Conservation (phyloP, 2,888 invertebrate genomes). For the Cecidostiba fungosa region DNA sequence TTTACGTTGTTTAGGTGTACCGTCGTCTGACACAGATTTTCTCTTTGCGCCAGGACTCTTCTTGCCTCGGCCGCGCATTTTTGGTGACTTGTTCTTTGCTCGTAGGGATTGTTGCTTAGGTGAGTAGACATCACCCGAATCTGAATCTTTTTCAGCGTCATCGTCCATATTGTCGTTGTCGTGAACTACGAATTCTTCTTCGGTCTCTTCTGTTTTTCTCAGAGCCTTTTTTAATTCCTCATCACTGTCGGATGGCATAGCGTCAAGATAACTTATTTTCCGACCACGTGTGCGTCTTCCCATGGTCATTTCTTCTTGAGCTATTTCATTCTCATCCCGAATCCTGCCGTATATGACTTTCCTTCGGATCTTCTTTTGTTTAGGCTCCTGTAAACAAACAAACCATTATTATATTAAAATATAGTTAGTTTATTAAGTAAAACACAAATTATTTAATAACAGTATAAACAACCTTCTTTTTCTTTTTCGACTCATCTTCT, state of each 20-base stretch:
- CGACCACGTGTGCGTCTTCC: constrained; percentile 87
- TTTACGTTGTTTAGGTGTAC: constrained; percentile 75
- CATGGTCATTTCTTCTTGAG: constrained; percentile 83
- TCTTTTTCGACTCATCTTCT: constrained; percentile 66
- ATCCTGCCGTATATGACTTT: constrained; percentile 79
- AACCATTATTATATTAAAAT: not conserved
- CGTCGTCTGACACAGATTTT: constrained; percentile 73
- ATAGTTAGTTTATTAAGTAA: not conserved
- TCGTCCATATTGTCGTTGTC: constrained; percentile 80
- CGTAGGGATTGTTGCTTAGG: constrained; percentile 75
- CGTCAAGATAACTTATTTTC: constrained; percentile 90
- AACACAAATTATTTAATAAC: not conserved
- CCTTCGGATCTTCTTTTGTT: constrained; percentile 63
- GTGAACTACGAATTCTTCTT: constrained; percentile 81
- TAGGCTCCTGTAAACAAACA: constrained; percentile 44
- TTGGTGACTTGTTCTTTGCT: constrained; percentile 74
- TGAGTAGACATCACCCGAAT: constrained; percentile 77
- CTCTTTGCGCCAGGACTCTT: constrained; percentile 75
- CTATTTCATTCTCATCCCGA: constrained; percentile 73
- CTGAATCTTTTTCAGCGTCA: constrained; percentile 79
- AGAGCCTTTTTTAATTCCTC: constrained; percentile 82
- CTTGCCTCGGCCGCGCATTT: constrained; percentile 67
- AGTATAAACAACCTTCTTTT: constrained; percentile 53
- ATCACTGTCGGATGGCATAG: constrained; percentile 88
- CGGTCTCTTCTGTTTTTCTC: constrained; percentile 81